A percentile compares a stretch with the other conserved stretches of the same genome.
phyloP scores from a whole-genome alignment of 2,888 invertebrate genomes.

The Nasonia oneida region DNA sequence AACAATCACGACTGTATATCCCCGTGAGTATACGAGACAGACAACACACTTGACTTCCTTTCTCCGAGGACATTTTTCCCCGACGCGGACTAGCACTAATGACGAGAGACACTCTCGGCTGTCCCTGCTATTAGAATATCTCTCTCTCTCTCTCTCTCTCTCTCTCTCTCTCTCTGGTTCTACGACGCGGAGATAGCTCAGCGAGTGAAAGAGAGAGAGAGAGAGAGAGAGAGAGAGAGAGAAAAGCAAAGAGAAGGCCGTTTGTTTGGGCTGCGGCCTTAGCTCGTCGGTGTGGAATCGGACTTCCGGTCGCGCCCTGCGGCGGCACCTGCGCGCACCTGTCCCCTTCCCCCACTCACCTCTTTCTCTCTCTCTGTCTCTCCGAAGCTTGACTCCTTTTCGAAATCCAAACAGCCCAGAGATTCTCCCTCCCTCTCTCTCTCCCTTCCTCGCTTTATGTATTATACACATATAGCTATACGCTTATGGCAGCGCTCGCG shows the following conservation, averaged over 20 bases:
- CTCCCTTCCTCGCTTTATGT: conserved; percentile 27
- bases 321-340: conserved; percentile 76
- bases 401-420: conserved; percentile 58
- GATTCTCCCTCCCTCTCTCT: conserved; percentile 41
- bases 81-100: not conserved
- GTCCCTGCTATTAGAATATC: not conserved
- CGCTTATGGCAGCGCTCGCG: conserved; percentile 10
- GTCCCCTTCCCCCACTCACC: conserved; percentile 66
- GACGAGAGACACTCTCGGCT: not conserved
- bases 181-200: not conserved
- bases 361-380: conserved; percentile 47
- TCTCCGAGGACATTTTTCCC: not conserved
- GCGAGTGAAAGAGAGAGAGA: not conserved
- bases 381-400: conserved; percentile 61
- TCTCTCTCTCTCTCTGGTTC: not conserved
- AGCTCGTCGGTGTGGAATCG: conserved; percentile 63
- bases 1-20: conserved; percentile 1
- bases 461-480: conserved; percentile 46
- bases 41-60: not conserved
- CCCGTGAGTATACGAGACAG: not conserved
- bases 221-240: conserved; percentile 7
- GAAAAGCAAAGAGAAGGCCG: conserved; percentile 55
- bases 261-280: conserved; percentile 60
- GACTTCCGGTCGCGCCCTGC: conserved; percentile 77
- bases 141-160: not conserved